A percentile compares a stretch with the other conserved stretches of the same genome.
Evolutionary conservation across 2,113 vertebrate genomes (phyloP).

Genomic region (Calidris pugnax): DNA sequence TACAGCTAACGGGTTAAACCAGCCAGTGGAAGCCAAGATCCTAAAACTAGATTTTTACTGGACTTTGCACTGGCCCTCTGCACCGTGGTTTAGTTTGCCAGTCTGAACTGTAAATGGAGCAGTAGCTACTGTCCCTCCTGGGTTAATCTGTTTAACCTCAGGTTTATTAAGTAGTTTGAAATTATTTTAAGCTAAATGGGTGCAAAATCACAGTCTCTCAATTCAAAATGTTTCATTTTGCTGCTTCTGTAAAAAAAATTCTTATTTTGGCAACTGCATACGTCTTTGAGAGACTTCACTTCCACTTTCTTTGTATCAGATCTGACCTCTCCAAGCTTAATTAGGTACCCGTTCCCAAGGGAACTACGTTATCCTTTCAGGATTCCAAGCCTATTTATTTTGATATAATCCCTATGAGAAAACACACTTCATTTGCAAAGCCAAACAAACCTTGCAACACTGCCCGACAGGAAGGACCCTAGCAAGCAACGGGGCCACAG

Average conservation of each 20-base stretch:
- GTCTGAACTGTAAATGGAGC: neutral
- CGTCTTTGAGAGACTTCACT: neutral
- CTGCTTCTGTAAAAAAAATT: neutral
- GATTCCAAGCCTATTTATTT: neutral
- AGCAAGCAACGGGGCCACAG: neutral
- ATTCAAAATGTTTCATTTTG: neutral
- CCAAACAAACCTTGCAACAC: neutral
- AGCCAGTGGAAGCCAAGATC: neutral
- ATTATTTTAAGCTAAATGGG: neutral
- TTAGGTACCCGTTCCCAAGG: slow-evolving; percentile 18
- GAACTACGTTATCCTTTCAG: neutral
- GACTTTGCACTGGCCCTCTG: neutral
- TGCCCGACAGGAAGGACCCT: neutral
- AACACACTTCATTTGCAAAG: neutral
- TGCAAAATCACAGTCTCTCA: neutral
- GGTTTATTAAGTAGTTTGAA: neutral
- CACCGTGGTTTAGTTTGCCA: neutral
- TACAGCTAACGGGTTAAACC: neutral
- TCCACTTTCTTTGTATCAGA: neutral
- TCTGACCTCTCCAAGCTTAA: slow-evolving; percentile 2
- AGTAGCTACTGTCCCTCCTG: neutral
- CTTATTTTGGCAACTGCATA: neutral
- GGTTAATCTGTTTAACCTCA: neutral
- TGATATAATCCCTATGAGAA: slow-evolving; percentile 15
- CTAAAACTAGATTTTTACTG: neutral